phyloP scores from a whole-genome alignment of 2,113 vertebrate species.

The Struthio camelus region DNA sequence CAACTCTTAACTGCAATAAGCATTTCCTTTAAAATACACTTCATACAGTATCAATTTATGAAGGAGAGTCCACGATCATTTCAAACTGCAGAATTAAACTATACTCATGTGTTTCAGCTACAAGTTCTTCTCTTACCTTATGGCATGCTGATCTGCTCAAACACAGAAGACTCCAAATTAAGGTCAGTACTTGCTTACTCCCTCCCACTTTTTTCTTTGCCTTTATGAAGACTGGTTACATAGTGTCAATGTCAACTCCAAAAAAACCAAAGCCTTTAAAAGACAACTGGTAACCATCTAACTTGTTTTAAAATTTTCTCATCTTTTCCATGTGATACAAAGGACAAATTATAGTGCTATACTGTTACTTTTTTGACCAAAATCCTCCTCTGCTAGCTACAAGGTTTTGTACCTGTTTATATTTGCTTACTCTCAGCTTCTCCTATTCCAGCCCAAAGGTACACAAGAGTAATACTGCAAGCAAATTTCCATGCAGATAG shows the following conservation, averaged over 20 bases:
- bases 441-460: background rate
- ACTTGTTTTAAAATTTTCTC: background rate
- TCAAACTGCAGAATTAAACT: background rate
- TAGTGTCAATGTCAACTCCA: background rate
- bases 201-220: background rate
- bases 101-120: background rate
- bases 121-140: background rate
- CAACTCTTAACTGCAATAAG: background rate
- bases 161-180: background rate
- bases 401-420: background rate
- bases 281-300: background rate
- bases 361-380: background rate
- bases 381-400: background rate
- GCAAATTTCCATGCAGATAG: background rate
- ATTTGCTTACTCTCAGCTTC: background rate
- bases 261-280: background rate
- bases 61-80: background rate
- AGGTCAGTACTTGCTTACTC: conserved; percentile 3
- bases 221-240: background rate
- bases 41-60: background rate
- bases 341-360: background rate
- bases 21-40: background rate
- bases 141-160: background rate
- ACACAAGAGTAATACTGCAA: background rate
- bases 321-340: background rate